Conservation (phyloP, 2,113 vertebrate species). For the Macquaria ambigua region DNA sequence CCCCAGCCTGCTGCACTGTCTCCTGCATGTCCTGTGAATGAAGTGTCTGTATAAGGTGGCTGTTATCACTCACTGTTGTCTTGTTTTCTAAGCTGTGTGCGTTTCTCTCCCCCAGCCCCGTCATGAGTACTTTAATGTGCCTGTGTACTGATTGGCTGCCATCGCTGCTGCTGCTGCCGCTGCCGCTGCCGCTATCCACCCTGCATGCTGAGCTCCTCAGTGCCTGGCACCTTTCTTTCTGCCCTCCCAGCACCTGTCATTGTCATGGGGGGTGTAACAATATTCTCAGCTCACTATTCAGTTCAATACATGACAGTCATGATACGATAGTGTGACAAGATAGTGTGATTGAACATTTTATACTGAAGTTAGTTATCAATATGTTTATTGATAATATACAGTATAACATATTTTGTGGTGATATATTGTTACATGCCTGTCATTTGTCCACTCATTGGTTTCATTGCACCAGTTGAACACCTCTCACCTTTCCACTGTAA, state of each 20-base stretch:
- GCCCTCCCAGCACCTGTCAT: slow-evolving; percentile 49
- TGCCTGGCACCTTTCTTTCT: slow-evolving; percentile 74
- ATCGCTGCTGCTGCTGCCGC: slow-evolving; percentile 88
- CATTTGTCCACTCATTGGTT: slow-evolving; percentile 27
- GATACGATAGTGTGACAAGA: too few relatives aligned
- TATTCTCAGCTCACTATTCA: slow-evolving; percentile 23
- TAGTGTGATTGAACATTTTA: neutral
- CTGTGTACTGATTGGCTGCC: slow-evolving; percentile 96
- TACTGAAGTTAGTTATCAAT: neutral
- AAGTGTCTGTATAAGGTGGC: slow-evolving; percentile 28
- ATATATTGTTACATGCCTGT: slow-evolving; percentile 56
- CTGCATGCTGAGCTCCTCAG: slow-evolving; percentile 80
- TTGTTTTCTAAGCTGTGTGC: slow-evolving; percentile 83
- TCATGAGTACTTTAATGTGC: slow-evolving; percentile 99
- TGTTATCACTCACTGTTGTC: slow-evolving; percentile 55
- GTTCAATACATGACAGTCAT: slow-evolving; percentile 27
- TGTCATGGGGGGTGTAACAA: slow-evolving; percentile 20
- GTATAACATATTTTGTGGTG: neutral
- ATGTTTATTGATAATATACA: slow-evolving; percentile 1
- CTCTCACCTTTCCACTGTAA: slow-evolving; percentile 13
- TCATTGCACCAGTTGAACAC: slow-evolving; percentile 8
- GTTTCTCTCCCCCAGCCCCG: slow-evolving; percentile 95
- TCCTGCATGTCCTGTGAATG: slow-evolving; percentile 56
- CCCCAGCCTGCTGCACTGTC: slow-evolving; percentile 29
- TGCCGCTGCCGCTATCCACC: slow-evolving; percentile 77